These are phyloP conservation scores for Erythrocercus mccallii DNA, from an alignment of 2,113 vertebrate species.

Conservation along the genomic window DNA sequence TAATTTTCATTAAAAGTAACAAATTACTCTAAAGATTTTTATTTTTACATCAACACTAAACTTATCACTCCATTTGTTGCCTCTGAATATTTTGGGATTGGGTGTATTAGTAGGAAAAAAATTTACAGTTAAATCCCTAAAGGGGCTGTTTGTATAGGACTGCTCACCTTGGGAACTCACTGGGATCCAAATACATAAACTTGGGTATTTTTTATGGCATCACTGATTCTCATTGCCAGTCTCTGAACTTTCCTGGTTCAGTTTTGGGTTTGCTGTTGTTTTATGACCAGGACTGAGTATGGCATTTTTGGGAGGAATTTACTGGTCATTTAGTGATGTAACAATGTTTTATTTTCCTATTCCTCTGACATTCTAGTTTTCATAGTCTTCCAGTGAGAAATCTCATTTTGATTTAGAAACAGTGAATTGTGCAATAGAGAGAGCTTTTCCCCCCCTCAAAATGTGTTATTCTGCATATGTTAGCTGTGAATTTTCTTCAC, in stretches of 20 bases:
- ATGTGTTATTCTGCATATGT: accelerated
- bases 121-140: background rate
- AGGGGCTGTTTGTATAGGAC: background rate
- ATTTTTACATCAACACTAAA: background rate
- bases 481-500: background rate
- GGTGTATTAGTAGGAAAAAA: background rate
- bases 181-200: background rate
- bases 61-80: background rate
- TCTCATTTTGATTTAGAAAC: background rate
- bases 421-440: background rate
- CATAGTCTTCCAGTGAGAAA: background rate
- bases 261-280: background rate
- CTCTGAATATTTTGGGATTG: background rate
- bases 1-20: background rate
- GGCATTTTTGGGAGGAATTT: background rate
- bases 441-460: background rate
- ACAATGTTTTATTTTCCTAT: background rate
- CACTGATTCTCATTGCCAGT: background rate
- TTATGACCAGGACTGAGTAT: accelerated
- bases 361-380: background rate
- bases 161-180: accelerated
- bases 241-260: background rate
- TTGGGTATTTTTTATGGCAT: accelerated
- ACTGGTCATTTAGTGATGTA: background rate
- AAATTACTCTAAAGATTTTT: background rate